A percentile compares a stretch with the other conserved stretches of the same genome.
These are phyloP conservation scores for Troides helena DNA, from an alignment of 2,888 invertebrate genomes.

Conservation along the genomic window DNA sequence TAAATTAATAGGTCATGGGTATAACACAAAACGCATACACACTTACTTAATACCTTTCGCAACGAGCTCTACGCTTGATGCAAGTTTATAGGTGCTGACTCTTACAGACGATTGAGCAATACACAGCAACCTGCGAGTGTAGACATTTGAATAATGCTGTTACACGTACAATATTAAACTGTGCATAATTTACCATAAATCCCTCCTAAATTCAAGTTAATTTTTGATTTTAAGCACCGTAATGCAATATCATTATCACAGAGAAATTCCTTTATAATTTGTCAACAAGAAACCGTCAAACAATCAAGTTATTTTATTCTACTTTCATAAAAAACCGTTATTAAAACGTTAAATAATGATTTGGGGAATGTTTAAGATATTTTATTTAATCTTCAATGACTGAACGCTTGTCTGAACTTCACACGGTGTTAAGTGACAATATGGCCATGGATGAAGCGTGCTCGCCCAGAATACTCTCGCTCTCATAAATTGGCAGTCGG, in stretches of 20 bases:
- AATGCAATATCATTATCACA: slow-evolving; percentile 9
- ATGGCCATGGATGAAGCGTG: too few relatives aligned
- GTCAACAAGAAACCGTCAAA: background rate
- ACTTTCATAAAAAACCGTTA: background rate
- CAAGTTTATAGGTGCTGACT: slow-evolving; percentile 15
- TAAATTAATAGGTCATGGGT: slow-evolving; percentile 14
- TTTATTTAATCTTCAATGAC: too few relatives aligned
- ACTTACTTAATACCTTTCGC: slow-evolving; percentile 18
- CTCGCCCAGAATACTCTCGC: too few relatives aligned
- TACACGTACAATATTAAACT: slow-evolving; percentile 10
- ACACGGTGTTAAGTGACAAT: too few relatives aligned
- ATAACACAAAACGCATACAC: slow-evolving; percentile 9
- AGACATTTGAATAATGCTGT: slow-evolving; percentile 22
- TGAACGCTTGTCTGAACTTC: too few relatives aligned
- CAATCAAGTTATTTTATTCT: background rate
- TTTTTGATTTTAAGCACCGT: background rate
- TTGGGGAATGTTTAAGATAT: too few relatives aligned
- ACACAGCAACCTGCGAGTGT: slow-evolving; percentile 10
- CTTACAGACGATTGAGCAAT: slow-evolving; percentile 23
- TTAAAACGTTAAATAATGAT: too few relatives aligned
- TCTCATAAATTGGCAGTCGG: too few relatives aligned
- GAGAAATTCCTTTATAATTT: background rate
- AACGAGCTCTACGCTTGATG: slow-evolving; percentile 11
- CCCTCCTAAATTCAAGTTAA: background rate
- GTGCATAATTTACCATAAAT: slow-evolving; percentile 17